Evolutionary conservation across 2,113 vertebrate species (phyloP).

Genomic region (Agapornis roseicollis): DNA sequence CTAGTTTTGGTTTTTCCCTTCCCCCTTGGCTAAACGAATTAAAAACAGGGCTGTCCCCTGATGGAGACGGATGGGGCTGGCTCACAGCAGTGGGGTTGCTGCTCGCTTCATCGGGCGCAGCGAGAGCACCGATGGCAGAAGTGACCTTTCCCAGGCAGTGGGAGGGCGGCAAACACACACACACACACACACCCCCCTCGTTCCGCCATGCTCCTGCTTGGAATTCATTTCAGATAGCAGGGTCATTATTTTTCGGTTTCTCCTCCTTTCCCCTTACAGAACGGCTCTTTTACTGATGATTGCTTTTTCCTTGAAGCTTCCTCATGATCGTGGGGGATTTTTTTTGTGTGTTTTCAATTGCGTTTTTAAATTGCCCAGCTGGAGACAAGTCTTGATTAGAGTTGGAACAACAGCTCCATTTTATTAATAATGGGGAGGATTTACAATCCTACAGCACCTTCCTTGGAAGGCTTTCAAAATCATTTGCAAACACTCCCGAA

Average conservation of each 20-base stretch:
- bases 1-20: background rate
- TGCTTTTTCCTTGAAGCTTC: background rate
- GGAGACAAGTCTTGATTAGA: conserved; percentile 46
- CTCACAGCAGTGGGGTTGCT: background rate
- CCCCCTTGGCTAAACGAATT: background rate
- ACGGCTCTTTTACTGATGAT: background rate
- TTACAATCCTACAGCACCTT: conserved; percentile 48
- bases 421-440: conserved; percentile 55
- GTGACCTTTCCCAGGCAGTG: conserved; percentile 45
- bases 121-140: background rate
- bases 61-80: conserved; percentile 28
- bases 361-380: conserved; percentile 40
- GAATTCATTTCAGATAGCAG: conserved; percentile 7
- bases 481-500: conserved; percentile 42
- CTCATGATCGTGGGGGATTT: background rate
- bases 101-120: background rate
- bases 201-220: background rate
- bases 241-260: background rate
- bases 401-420: conserved; percentile 48
- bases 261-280: background rate
- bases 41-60: background rate
- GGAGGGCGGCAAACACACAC: background rate
- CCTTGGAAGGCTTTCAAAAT: conserved; percentile 51
- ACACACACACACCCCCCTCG: too few relatives aligned
- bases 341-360: conserved; percentile 13